phyloP scores from a whole-genome alignment of 2,797 vertebrate species.

The Natrix natrix region DNA sequence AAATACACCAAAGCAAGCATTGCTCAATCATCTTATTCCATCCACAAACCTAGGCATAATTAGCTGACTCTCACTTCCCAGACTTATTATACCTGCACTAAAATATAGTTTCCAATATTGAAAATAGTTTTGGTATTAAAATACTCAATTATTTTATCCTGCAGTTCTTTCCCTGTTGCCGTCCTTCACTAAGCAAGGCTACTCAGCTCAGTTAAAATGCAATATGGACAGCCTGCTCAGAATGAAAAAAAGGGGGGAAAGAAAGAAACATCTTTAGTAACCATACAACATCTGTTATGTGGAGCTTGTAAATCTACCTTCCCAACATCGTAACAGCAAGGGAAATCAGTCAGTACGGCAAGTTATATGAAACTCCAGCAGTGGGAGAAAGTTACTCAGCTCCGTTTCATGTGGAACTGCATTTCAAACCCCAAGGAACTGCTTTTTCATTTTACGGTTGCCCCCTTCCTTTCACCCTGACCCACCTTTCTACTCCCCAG shows the following conservation, averaged over 20 bases:
- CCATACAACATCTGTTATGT: conserved; percentile 46
- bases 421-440: conserved; percentile 58
- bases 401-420: conserved; percentile 61
- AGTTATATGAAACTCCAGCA: conserved; percentile 39
- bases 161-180: neutral
- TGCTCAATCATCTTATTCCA: neutral
- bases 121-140: neutral
- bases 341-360: conserved; percentile 68
- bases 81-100: neutral
- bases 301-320: conserved; percentile 57
- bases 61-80: neutral
- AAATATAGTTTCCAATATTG: neutral
- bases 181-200: neutral
- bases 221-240: neutral
- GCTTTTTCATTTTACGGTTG: conserved; percentile 69
- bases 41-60: neutral
- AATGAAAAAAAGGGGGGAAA: neutral
- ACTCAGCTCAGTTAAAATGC: neutral
- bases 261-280: conserved; percentile 34
- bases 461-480: conserved; percentile 62
- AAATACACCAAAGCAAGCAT: neutral
- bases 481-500: conserved; percentile 65
- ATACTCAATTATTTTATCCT: neutral
- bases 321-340: conserved; percentile 57
- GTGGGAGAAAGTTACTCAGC: conserved; percentile 33